Evolutionary conservation across 1,140 invertebrate genomes (phyloP), one percentile per base, ranked within the genome.

Genomic region (Drosophila erecta): DNA sequence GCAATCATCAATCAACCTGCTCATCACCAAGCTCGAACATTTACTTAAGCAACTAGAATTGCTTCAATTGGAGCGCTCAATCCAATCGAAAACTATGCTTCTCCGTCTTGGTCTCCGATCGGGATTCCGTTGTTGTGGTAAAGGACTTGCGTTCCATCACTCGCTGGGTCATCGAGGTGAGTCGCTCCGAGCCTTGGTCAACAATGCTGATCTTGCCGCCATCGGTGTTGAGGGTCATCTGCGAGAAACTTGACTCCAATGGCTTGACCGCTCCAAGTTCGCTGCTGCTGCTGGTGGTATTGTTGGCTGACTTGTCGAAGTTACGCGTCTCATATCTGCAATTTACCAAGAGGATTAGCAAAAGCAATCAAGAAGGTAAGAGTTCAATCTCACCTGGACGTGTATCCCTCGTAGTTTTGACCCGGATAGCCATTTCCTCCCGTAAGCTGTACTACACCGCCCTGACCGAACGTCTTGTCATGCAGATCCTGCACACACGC

Each of bases 391-490:
- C 40, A 94, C 94, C 94, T 94, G 60, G 94, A 94, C 4, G 94
- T 94, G 81, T 94, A 94, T 15, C 94, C 94, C 64, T 94, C 94
- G 78, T 94, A 94, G 67, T 92, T 94, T 79, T 94, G 93, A 24
- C 90, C 91, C 2, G 91, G 89, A 69, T 91, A 87, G 8, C 83
- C 60, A 51, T 66, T 83, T 47, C 77, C 84, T 27, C 76, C 71
- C 4, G 90, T 92, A 14, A 92, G 57, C 57, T 91, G 84, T 20
- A 92, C 79, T 11, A 92, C 91, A 6, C 91, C 91, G 51, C 84
- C 90, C 55, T 92, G 90, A 27, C 92, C 91, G 38, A 91, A 92
- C 46, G 92, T 92, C 54, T 92, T 92, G 53, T 92, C 91, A 57
- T 92, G 91, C 15, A 92, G 58, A 79, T 92, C 92, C 55, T 92